phyloP scores from a whole-genome alignment of 1,140 invertebrate species.

The Listronotus oregonensis region DNA sequence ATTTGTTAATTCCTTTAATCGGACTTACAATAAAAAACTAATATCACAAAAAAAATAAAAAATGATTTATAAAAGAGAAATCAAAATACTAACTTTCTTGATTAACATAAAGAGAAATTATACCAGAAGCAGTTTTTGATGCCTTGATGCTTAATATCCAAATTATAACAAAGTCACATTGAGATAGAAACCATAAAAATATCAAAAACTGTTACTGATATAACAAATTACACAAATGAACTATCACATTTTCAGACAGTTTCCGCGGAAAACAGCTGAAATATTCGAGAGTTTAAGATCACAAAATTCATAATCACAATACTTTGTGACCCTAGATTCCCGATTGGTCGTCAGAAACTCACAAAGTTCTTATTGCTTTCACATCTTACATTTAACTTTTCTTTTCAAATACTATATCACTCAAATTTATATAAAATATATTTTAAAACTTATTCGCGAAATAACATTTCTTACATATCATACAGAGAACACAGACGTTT shows the following conservation, averaged over 20 bases:
- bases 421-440: constrained; percentile 16
- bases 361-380: constrained; percentile 16
- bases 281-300: constrained; percentile 28
- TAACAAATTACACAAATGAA: constrained; percentile 21
- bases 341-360: constrained; percentile 31
- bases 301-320: constrained; percentile 23
- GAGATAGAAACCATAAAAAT: too few relatives aligned
- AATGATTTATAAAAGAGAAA: constrained; percentile 22
- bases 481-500: background rate
- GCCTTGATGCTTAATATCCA: too few relatives aligned
- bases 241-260: constrained; percentile 29
- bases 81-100: constrained; percentile 28
- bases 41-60: constrained; percentile 29
- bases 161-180: too few relatives aligned
- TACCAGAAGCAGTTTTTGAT: too few relatives aligned
- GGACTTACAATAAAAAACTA: constrained; percentile 18
- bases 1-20: constrained; percentile 19
- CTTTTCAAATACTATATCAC: constrained; percentile 17
- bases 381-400: constrained; percentile 1
- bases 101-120: background rate
- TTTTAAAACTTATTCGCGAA: constrained; percentile 2
- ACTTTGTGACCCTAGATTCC: constrained; percentile 27
- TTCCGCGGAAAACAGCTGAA: constrained; percentile 25
- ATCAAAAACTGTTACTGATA: background rate
- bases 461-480: background rate